A percentile compares a stretch with the other conserved stretches of the same genome.
phyloP scores from a whole-genome alignment of 2,888 invertebrate species.

The Seira ritae region DNA sequence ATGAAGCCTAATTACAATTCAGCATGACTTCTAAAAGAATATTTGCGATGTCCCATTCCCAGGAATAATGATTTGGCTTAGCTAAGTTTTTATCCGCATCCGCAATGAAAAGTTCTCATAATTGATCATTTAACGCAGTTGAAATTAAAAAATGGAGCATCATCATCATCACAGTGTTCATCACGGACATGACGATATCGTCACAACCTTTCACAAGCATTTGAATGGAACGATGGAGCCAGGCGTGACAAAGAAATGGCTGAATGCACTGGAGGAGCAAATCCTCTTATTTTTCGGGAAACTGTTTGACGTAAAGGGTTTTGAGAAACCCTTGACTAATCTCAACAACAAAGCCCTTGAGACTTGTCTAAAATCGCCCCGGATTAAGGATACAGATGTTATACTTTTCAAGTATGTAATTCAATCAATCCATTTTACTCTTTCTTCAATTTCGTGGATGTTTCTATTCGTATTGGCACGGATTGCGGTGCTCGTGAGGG shows the following conservation, averaged over 20 bases:
- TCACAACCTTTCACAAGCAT: conserved; percentile 41
- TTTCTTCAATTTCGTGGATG: too few relatives aligned
- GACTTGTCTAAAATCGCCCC: not conserved
- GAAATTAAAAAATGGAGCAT: too few relatives aligned
- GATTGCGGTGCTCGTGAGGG: too few relatives aligned
- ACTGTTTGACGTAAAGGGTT: conserved; percentile 34
- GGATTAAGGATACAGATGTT: conserved; percentile 34
- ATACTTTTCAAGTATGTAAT: conserved; percentile 34
- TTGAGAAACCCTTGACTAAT: conserved; percentile 26
- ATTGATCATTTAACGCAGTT: too few relatives aligned
- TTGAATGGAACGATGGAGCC: conserved; percentile 39
- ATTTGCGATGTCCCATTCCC: too few relatives aligned
- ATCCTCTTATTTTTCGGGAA: conserved; percentile 45
- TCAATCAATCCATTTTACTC: not conserved
- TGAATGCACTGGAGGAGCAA: conserved; percentile 37
- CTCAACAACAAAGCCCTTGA: conserved; percentile 26
- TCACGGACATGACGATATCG: conserved; percentile 23
- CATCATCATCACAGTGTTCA: not conserved
- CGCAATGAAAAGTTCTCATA: too few relatives aligned
- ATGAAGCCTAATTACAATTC: too few relatives aligned
- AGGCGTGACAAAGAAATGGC: conserved; percentile 25
- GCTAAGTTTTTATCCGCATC: too few relatives aligned
- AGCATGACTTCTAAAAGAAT: too few relatives aligned
- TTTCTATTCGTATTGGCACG: too few relatives aligned
- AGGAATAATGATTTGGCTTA: too few relatives aligned